Conservation (phyloP, 2,113 vertebrate species). For the Salminus brasiliensis region DNA sequence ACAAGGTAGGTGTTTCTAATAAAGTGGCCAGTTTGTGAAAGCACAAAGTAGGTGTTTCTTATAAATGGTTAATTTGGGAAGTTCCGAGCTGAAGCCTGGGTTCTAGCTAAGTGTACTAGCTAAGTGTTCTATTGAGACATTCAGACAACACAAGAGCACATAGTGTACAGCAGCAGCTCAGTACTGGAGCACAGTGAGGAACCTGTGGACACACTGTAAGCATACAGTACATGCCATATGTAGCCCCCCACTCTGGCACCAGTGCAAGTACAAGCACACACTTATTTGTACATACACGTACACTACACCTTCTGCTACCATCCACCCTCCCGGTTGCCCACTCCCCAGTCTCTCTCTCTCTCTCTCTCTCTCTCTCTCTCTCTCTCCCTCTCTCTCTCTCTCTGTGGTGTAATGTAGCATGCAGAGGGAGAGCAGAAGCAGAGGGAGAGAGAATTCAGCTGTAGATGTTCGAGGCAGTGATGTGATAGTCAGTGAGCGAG, state of each 20-base stretch:
- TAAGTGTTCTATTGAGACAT: too few relatives aligned
- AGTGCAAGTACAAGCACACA: neutral
- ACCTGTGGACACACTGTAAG: neutral
- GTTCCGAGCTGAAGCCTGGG: neutral
- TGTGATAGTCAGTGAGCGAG: slow-evolving; percentile 34
- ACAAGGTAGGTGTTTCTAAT: too few relatives aligned
- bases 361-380: slow-evolving; percentile 26
- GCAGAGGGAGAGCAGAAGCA: slow-evolving; percentile 61
- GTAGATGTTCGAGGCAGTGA: slow-evolving; percentile 48
- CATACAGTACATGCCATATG: neutral
- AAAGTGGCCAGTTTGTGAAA: too few relatives aligned
- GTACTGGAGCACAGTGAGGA: neutral
- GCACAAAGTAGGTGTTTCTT: too few relatives aligned
- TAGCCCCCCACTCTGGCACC: slow-evolving; percentile 29
- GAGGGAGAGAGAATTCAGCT: slow-evolving; percentile 56
- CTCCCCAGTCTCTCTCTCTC: slow-evolving; percentile 42
- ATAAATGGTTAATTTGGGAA: too few relatives aligned
- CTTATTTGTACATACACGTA: neutral
- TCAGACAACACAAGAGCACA: neutral
- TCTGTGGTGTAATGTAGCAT: slow-evolving; percentile 63
- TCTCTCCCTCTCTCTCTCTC: slow-evolving; percentile 27
- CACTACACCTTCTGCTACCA: slow-evolving; percentile 64
- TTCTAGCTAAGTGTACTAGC: neutral
- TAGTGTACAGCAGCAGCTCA: neutral
- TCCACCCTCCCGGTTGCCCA: slow-evolving; percentile 51